Percentiles rank a stretch among this genome's conserved stretches.
Evolutionary conservation across 2,113 vertebrate genomes (phyloP).

Genomic region (Colistium nudipinnis): DNA sequence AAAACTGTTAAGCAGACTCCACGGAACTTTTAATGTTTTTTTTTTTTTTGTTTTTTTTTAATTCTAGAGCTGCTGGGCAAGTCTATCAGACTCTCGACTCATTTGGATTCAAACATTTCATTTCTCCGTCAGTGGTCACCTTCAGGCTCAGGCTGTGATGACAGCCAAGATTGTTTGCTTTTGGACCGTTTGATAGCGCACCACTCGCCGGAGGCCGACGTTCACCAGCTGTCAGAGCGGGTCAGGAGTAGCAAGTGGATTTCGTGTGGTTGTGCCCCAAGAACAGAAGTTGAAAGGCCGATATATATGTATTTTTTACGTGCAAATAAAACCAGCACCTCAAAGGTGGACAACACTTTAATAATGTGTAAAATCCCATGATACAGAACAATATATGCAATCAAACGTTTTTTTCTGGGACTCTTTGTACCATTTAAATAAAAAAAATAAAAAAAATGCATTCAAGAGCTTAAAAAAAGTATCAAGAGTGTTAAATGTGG

Average conservation of each 20-base stretch:
- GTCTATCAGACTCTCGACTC: constrained; percentile 35
- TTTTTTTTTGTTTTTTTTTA: constrained; percentile 7
- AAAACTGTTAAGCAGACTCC: constrained; percentile 21
- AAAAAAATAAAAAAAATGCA: no score
- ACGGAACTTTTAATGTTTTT: constrained; percentile 31
- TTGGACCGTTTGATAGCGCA: constrained; percentile 44
- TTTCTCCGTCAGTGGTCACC: constrained; percentile 33
- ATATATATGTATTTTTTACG: neutral
- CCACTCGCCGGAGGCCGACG: constrained; percentile 19
- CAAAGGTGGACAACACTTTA: neutral
- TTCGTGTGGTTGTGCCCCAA: neutral
- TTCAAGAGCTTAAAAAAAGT: no score
- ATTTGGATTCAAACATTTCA: constrained; percentile 30
- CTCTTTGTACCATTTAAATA: no score
- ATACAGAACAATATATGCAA: neutral
- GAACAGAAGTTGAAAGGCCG: neutral
- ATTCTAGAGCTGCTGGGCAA: constrained; percentile 26
- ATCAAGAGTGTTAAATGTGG: no score
- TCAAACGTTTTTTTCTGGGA: neutral
- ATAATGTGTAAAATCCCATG: neutral
- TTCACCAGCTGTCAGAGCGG: constrained; percentile 6
- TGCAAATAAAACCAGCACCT: neutral
- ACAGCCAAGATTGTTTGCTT: constrained; percentile 35
- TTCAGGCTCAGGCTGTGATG: constrained; percentile 46
- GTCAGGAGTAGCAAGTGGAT: constrained; percentile 4